Percentiles rank a stretch among this genome's conserved stretches.
Evolutionary conservation across 2,113 vertebrate genomes (phyloP).

Genomic region (Typhlomys cinereus): DNA sequence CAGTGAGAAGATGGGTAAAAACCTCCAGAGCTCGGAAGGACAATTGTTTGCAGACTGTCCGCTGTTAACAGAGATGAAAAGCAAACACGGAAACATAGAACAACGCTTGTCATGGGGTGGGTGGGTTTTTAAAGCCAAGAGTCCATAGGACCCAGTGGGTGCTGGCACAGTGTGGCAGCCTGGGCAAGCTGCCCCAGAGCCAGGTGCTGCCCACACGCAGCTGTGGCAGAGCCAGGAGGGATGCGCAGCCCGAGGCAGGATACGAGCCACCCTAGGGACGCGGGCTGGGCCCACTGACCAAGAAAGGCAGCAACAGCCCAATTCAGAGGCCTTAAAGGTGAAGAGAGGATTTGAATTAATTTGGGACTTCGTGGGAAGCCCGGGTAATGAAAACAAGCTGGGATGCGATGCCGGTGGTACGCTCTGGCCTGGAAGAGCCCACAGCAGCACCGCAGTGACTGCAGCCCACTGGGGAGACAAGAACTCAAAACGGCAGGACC

Average conservation of each 20-base stretch:
- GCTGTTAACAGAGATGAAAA: background rate
- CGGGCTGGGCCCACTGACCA: slow-evolving; percentile 75
- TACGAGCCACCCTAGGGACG: slow-evolving; percentile 59
- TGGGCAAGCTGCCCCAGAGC: background rate
- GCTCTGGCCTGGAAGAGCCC: slow-evolving; percentile 77
- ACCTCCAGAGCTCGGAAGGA: background rate
- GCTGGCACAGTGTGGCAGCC: background rate
- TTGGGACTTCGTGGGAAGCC: slow-evolving; percentile 84
- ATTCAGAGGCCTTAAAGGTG: slow-evolving; percentile 81
- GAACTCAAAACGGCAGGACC: background rate
- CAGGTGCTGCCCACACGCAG: background rate
- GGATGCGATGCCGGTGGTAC: slow-evolving; percentile 77
- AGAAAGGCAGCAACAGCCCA: slow-evolving; percentile 75
- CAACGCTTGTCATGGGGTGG: background rate
- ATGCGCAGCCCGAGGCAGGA: background rate
- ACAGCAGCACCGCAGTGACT: slow-evolving; percentile 63
- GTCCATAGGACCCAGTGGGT: background rate
- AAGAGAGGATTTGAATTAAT: slow-evolving; percentile 85
- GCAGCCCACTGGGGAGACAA: slow-evolving; percentile 59
- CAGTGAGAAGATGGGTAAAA: background rate
- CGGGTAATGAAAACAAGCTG: slow-evolving; percentile 84
- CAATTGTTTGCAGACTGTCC: slow-evolving; percentile 7
- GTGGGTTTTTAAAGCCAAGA: slow-evolving; percentile 12
- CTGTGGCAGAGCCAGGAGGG: background rate
- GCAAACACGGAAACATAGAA: slow-evolving; percentile 3